These are phyloP conservation scores for Australoheros facetus DNA, from an alignment of 2,797 vertebrate genomes.

Conservation along the genomic window DNA sequence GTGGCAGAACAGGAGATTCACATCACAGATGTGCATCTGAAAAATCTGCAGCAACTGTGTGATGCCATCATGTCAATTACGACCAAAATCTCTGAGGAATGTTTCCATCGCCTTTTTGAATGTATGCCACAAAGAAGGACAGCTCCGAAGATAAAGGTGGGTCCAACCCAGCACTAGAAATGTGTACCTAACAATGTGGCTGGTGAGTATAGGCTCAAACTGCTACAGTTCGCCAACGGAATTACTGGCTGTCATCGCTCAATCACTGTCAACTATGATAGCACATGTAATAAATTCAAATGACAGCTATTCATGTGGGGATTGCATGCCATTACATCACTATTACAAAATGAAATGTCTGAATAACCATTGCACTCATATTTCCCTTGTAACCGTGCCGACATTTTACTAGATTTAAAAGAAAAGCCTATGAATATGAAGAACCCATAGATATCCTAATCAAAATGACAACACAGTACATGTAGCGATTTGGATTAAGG, in stretches of 20 bases:
- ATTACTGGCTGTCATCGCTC: slow-evolving; percentile 11
- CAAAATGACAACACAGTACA: neutral
- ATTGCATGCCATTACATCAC: slow-evolving; percentile 30
- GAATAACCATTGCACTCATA: neutral
- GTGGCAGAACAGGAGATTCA: too few relatives aligned
- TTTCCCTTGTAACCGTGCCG: neutral
- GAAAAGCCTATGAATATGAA: slow-evolving; percentile 2
- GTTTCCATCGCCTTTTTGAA: too few relatives aligned
- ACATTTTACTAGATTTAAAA: slow-evolving; percentile 14
- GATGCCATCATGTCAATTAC: too few relatives aligned
- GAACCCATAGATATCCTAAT: slow-evolving; percentile 1
- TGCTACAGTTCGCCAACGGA: slow-evolving; percentile 1
- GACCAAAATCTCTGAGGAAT: too few relatives aligned
- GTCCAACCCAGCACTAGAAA: neutral
- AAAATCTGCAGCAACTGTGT: too few relatives aligned
- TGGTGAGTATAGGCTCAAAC: neutral
- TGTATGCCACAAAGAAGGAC: neutral
- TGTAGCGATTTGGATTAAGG: slow-evolving; percentile 21
- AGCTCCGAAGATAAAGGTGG: neutral
- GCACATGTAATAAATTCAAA: slow-evolving; percentile 2
- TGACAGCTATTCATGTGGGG: neutral
- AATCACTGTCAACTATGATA: slow-evolving; percentile 7
- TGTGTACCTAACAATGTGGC: neutral
- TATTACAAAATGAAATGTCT: slow-evolving; percentile 13
- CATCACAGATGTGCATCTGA: too few relatives aligned